Percentiles rank a stretch among this genome's conserved stretches.
phyloP scores from a whole-genome alignment of 1,140 invertebrate genomes.

The Pachyrhynchus sulphureomaculatus region DNA sequence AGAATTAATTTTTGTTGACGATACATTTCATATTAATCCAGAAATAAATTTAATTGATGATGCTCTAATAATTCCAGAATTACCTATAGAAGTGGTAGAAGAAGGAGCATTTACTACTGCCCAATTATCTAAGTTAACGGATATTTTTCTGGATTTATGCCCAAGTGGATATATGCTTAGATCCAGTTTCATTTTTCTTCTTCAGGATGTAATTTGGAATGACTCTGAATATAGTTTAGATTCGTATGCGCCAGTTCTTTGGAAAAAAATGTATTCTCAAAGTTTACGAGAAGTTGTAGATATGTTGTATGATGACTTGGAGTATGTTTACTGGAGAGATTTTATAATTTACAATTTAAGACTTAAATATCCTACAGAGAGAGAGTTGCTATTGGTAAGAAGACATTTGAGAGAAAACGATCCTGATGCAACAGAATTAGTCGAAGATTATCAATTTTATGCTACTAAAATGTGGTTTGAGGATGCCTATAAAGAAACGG shows the following conservation, averaged over 20 bases:
- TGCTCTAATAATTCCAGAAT: conserved; percentile 28
- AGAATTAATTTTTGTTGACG: conserved; percentile 36
- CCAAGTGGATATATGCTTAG: conserved; percentile 56
- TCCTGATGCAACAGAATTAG: conserved; percentile 48
- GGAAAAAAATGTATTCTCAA: conserved; percentile 54
- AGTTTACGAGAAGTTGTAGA: conserved; percentile 54
- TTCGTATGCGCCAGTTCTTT: conserved; percentile 51
- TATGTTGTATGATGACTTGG: conserved; percentile 54
- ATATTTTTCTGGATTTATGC: conserved; percentile 56
- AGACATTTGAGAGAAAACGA: conserved; percentile 54
- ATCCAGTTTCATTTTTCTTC: conserved; percentile 56
- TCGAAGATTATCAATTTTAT: conserved; percentile 40
- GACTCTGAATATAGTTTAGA: conserved; percentile 52
- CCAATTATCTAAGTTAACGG: conserved; percentile 55
- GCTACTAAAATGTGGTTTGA: conserved; percentile 59
- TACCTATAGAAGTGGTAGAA: conserved; percentile 36
- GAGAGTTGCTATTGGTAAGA: conserved; percentile 55
- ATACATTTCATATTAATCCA: conserved; percentile 36
- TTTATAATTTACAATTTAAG: conserved; percentile 61
- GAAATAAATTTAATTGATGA: conserved; percentile 30
- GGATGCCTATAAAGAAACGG: conserved; percentile 39
- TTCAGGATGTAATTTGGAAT: conserved; percentile 59
- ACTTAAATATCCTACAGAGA: conserved; percentile 54
- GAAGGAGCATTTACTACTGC: conserved; percentile 54
- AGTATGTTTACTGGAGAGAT: conserved; percentile 62